phyloP scores from a whole-genome alignment of 2,113 vertebrate species.

The Thomomys bottae region DNA sequence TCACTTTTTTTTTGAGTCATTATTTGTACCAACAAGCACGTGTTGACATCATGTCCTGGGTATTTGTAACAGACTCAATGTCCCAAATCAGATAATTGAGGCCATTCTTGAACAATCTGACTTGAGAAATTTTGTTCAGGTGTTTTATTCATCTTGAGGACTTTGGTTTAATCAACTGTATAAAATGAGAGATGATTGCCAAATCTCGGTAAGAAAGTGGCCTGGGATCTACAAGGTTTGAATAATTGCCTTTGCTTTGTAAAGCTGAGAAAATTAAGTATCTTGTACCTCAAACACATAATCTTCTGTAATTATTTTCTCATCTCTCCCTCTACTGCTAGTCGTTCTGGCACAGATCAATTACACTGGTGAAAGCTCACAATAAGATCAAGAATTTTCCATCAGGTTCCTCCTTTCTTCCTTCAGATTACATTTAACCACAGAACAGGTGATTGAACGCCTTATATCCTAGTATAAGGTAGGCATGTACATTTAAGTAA shows the following conservation, averaged over 20 bases:
- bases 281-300: not conserved
- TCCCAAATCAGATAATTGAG: not conserved
- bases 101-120: not conserved
- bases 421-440: conserved; percentile 30
- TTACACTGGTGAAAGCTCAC: not conserved
- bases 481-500: not conserved
- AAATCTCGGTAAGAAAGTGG: conserved; percentile 28
- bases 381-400: not conserved
- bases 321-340: not conserved
- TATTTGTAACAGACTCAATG: not conserved
- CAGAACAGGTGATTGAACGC: not conserved
- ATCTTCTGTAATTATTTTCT: not conserved
- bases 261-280: conserved; percentile 29
- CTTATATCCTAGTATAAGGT: not conserved
- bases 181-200: conserved; percentile 33
- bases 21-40: not conserved
- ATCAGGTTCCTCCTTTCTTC: not conserved
- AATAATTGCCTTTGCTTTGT: conserved; percentile 36
- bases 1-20: not conserved
- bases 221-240: conserved; percentile 17
- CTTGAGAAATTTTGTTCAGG: not conserved
- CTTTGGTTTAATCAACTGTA: conserved; percentile 49
- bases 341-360: not conserved
- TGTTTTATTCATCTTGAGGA: conserved; percentile 32
- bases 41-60: not conserved